phyloP scores from a whole-genome alignment of 2,113 vertebrate species.

The Cyanoliseus patagonus region DNA sequence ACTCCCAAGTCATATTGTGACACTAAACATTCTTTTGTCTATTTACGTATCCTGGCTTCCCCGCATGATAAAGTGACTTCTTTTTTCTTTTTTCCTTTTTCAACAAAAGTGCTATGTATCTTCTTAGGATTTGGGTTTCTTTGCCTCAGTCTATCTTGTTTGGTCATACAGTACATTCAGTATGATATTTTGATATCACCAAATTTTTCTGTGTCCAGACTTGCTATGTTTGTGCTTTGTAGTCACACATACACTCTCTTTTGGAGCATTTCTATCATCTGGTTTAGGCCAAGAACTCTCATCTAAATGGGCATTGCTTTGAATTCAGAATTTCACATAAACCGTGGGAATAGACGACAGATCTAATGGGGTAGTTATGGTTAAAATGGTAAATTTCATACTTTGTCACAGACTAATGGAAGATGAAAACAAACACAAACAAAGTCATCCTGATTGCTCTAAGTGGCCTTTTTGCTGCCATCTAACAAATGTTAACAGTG shows the following conservation, averaged over 20 bases:
- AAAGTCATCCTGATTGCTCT: slow-evolving; percentile 67
- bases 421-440: slow-evolving; percentile 73
- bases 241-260: neutral
- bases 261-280: neutral
- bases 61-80: neutral
- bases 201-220: neutral
- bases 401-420: slow-evolving; percentile 71
- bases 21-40: neutral
- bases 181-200: neutral
- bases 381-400: slow-evolving; percentile 71
- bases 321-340: slow-evolving; percentile 53
- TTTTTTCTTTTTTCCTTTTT: too few relatives aligned
- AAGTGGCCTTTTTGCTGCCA: slow-evolving; percentile 61
- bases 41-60: neutral
- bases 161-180: neutral
- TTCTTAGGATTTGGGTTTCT: neutral
- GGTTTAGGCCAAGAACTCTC: slow-evolving; percentile 28
- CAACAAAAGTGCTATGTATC: neutral
- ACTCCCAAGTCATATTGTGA: neutral
- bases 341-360: slow-evolving; percentile 54
- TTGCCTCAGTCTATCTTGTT: neutral
- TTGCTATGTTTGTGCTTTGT: neutral
- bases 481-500: slow-evolving; percentile 61
- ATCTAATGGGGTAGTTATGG: slow-evolving; percentile 59
- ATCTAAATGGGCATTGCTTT: neutral